Base-by-base conservation (phyloP, 2,888 invertebrate genomes). In the Pandemis corylana region DNA sequence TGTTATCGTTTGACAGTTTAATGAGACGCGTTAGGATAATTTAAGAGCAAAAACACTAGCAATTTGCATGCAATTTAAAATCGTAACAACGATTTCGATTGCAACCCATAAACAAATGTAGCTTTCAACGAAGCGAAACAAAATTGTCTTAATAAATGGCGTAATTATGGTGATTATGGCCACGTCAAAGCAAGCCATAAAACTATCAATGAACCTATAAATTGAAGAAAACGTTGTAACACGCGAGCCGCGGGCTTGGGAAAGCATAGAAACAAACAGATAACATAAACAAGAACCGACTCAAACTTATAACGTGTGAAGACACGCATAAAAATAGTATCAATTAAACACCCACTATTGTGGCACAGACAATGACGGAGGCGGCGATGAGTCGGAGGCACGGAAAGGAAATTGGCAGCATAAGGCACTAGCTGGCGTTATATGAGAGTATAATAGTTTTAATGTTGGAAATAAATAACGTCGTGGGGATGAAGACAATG, bases 391-490 rank as follows among this genome's bases (percentile, higher is more conserved):
- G 87, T 85, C 85, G 86, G 82, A 87, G 86, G 88, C 90, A 92
- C 88, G 89, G 79, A 88, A 89, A 87, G 86, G 83, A 89, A 89
- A 90, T 89, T 86, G 87, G 88, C 85, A 86, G 86, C 84, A 87
- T 85, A 87, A 84, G 80, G 82, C 82, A 87, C 85, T 79, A 80
- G 78, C 81, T 81, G 78, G 79, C 80, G 87, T 87, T 88, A 90
- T 87, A 87, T 85, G 86, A 88, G 87, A 89, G 87, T 87, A 93
- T 92, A 92, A 91, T 93, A 91, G 90, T 90, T 90, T 88, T 91
- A 91, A 90, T 91, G 89, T 87, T 84, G 88, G 86, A 89, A 89
- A 93, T 94, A 93, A 94, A 94, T 92, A 91, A 91, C 89, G 82
- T 82, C 82, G 82, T 84, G 87, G 82, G 87, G 85, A 87, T 85